Evolutionary conservation across 2,113 vertebrate genomes (phyloP), one percentile per base, ranked within the genome.

Genomic region (Python bivittatus): DNA sequence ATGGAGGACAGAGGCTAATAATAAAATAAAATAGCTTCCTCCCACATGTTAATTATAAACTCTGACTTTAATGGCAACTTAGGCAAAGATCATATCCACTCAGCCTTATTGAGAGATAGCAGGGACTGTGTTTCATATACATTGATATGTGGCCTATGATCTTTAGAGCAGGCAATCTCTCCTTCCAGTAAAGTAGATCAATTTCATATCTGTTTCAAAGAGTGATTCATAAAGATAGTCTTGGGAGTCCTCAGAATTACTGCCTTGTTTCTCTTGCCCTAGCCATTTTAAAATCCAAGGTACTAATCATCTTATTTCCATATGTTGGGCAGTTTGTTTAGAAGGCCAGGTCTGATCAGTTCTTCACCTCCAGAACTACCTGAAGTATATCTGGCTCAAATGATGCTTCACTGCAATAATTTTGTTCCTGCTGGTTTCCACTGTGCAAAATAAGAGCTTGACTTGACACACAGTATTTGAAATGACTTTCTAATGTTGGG

Each of bases 31-130:
- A 64, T 86, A 64, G 42, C 84, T 91, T 91, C 29, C 84, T 64
- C 29, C 48, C 52, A 91, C 48, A 68, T 29, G 53, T 68, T 91
- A 54, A 87, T 87, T 86, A 87, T 60, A 91, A 54, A 64, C 52
- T 42, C 48, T 56, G 84, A 22, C 84, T 87, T 86, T 91, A 91
- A 91, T 91, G 64, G 84, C 23, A 10, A 72, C n/a, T 86, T 52
- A 87, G 91, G 25, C 91, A 91, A 68, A 87, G 61, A 56, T 87
- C 60, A 85, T 52, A 56, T 54, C 33, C 91, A 68, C 20, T 91
- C n/a, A 29, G 91, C 61, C 84, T 33, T 68, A 56, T 56, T 72
- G 68, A 38, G n/a, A 87, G 84, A 86, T 20, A 48, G 52, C 60
- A 54, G 44, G 20, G 23, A 54, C 29, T 87, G 52, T 72, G 4